phyloP scores from a whole-genome alignment of 2,113 vertebrate species.

The Caranx melampygus region DNA sequence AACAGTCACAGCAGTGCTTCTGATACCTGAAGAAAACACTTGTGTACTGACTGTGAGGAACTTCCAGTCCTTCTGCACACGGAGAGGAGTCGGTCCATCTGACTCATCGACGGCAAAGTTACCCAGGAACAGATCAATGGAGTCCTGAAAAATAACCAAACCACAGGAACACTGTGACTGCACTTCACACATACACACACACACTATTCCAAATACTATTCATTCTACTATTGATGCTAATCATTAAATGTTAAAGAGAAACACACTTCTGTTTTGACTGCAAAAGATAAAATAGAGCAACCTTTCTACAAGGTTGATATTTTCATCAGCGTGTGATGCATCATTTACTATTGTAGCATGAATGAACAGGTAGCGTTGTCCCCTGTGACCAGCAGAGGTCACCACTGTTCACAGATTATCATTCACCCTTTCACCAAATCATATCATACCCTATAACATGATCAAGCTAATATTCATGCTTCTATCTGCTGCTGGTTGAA shows the following conservation, averaged over 20 bases:
- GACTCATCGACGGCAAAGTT: slow-evolving; percentile 97
- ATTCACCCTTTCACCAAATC: no score
- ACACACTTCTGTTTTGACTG: neutral
- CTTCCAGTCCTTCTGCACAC: slow-evolving; percentile 94
- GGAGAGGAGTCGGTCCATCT: slow-evolving; percentile 89
- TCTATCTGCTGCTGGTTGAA: no score
- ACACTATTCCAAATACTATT: neutral
- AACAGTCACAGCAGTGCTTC: neutral
- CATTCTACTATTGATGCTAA: neutral
- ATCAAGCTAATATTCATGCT: no score
- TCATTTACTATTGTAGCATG: no score
- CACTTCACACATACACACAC: neutral
- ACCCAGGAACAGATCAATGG: slow-evolving; percentile 97
- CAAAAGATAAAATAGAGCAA: no score
- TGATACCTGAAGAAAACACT: neutral
- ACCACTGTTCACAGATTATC: no score
- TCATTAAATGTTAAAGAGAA: neutral
- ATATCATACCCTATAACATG: no score
- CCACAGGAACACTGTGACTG: neutral
- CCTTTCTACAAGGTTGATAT: no score
- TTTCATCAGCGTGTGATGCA: no score
- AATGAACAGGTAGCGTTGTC: no score
- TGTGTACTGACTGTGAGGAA: slow-evolving; percentile 88
- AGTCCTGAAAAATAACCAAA: slow-evolving; percentile 84
- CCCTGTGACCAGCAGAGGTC: no score